Percentiles rank a stretch among this genome's conserved stretches.
Evolutionary conservation across 92 coral and sea anemone genomes (phyloP).

Genomic region (Palythoa grandiflora): DNA sequence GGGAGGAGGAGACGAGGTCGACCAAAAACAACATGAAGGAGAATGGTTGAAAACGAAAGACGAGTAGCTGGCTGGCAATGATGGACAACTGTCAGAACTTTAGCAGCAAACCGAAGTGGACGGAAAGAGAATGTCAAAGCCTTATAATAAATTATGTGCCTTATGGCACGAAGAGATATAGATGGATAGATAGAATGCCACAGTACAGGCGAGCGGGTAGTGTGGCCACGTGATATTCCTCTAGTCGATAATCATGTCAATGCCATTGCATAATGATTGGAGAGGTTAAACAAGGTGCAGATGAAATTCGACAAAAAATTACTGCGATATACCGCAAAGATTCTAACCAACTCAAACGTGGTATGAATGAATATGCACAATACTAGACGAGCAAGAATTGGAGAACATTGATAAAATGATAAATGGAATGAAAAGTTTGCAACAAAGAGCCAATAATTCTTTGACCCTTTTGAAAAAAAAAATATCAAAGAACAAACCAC

Average conservation of each 20-base stretch:
- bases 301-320: not conserved
- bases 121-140: too few species aligned
- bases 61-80: too few species aligned
- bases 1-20: too few species aligned
- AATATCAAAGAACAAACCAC: not conserved
- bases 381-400: not conserved
- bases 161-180: too few species aligned
- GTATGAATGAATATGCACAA: not conserved
- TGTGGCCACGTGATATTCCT: not conserved
- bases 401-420: not conserved
- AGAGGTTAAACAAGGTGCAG: not conserved
- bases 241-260: not conserved
- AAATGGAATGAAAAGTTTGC: not conserved
- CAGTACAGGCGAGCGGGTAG: not conserved
- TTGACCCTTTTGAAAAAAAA: constrained; percentile 6
- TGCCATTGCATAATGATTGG: constrained; percentile 4
- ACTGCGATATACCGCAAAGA: not conserved
- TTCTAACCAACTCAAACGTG: not conserved
- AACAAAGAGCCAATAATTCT: not conserved
- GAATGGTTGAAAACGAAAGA: too few species aligned
- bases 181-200: too few species aligned
- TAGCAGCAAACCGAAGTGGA: too few species aligned
- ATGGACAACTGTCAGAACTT: too few species aligned
- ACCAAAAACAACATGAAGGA: too few species aligned
- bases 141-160: too few species aligned